These are phyloP conservation scores for Procavia capensis DNA, from an alignment of 2,113 vertebrate species.

Conservation along the genomic window DNA sequence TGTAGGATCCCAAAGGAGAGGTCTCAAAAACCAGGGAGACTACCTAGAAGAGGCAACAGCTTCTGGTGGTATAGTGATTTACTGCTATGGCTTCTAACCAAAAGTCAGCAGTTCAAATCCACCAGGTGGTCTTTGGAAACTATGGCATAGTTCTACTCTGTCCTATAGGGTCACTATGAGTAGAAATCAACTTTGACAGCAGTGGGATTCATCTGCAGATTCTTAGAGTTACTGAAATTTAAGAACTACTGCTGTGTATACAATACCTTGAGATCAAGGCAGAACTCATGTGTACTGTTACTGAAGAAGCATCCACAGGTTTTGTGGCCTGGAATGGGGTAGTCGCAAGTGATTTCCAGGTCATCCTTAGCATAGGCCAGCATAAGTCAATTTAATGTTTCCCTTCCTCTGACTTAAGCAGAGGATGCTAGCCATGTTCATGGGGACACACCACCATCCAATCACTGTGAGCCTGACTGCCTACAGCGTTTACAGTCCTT, in stretches of 20 bases:
- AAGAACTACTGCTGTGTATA: background rate
- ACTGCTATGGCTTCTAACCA: too few relatives aligned
- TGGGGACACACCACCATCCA: background rate
- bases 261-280: background rate
- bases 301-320: background rate
- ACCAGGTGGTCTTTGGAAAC: too few relatives aligned
- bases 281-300: background rate
- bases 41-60: background rate
- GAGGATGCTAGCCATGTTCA: background rate
- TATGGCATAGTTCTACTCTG: too few relatives aligned
- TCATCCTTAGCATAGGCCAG: background rate
- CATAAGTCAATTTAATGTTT: background rate
- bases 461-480: background rate
- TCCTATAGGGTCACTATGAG: too few relatives aligned
- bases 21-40: background rate
- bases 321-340: background rate
- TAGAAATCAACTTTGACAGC: too few relatives aligned
- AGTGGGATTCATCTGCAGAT: background rate
- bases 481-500: slow-evolving; percentile 8
- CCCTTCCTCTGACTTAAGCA: background rate
- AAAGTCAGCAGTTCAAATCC: too few relatives aligned
- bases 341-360: background rate
- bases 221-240: background rate
- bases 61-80: too few relatives aligned
- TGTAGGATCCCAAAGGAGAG: background rate